A percentile compares a stretch with the other conserved stretches of the same genome.
Evolutionary conservation across 2,888 invertebrate species (phyloP).

Genomic region (Melanchra persicariae): DNA sequence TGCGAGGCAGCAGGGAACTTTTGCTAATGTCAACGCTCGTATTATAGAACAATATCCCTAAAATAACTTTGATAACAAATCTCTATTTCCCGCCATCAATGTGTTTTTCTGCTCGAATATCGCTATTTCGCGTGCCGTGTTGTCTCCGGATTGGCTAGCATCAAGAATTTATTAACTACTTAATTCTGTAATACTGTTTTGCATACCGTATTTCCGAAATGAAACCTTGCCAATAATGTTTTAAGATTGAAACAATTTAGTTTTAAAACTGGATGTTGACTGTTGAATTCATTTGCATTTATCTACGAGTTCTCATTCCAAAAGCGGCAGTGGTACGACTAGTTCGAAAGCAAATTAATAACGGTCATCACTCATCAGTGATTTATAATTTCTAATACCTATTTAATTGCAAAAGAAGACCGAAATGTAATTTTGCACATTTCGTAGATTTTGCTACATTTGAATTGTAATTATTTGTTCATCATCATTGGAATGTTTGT

Average conservation of each 20-base stretch:
- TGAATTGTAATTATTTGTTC: conserved; percentile 6
- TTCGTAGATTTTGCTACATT: conserved; percentile 7
- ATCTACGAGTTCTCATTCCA: conserved; percentile 18
- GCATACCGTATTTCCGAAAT: conserved; percentile 36
- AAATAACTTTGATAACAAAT: conserved; percentile 3
- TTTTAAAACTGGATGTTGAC: conserved; percentile 40
- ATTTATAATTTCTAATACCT: conserved; percentile 44
- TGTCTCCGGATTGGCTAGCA: conserved; percentile 45
- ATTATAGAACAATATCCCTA: conserved; percentile 14
- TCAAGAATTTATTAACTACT: conserved; percentile 29
- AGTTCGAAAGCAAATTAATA: conserved; percentile 39
- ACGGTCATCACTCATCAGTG: conserved; percentile 24
- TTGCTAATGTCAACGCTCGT: conserved; percentile 44
- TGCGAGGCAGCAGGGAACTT: conserved; percentile 36
- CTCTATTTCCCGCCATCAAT: conserved; percentile 10
- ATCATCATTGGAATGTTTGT: conserved; percentile 17
- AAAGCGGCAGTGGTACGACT: conserved; percentile 21
- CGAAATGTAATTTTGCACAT: neutral
- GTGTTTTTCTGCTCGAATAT: conserved; percentile 9
- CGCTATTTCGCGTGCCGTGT: conserved; percentile 28
- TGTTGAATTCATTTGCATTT: conserved; percentile 42
- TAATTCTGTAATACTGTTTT: conserved; percentile 42
- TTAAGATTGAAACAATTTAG: conserved; percentile 19
- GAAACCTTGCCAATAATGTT: conserved; percentile 35
- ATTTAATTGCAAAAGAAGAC: conserved; percentile 9